These are phyloP conservation scores for Corythornis vintsioides DNA, from an alignment of 2,113 vertebrate genomes.

Conservation along the genomic window DNA sequence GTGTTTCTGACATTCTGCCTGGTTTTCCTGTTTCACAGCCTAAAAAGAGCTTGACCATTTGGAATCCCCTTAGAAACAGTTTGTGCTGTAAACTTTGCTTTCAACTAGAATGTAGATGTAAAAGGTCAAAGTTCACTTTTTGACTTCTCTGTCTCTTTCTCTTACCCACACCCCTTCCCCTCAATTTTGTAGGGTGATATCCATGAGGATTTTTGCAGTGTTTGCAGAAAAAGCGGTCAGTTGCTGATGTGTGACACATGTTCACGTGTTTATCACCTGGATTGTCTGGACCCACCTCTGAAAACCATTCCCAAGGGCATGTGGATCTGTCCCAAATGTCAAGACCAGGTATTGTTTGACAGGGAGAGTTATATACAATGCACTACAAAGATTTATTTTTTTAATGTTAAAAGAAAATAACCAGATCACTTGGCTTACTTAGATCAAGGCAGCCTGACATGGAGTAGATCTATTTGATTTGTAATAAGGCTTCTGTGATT, in stretches of 20 bases:
- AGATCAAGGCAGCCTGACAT: background rate
- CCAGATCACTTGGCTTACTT: background rate
- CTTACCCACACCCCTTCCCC: conserved; percentile 49
- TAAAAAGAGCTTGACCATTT: background rate
- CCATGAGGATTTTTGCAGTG: conserved; percentile 99
- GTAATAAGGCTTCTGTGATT: background rate
- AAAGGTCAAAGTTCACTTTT: conserved; percentile 44
- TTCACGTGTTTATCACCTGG: conserved; percentile 98
- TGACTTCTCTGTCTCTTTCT: conserved; percentile 19
- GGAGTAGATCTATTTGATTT: background rate
- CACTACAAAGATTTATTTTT: background rate
- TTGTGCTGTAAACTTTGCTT: background rate
- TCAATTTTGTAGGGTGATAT: conserved; percentile 92
- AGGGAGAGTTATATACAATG: background rate
- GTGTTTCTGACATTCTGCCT: background rate
- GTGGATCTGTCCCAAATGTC: conserved; percentile 99
- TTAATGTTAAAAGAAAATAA: background rate
- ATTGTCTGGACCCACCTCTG: conserved; percentile 98
- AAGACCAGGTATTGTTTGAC: conserved; percentile 91
- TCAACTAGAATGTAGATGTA: background rate
- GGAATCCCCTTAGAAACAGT: background rate
- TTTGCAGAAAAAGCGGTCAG: conserved; percentile 99
- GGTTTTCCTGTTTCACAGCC: background rate
- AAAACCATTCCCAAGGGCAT: conserved; percentile 99
- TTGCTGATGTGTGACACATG: conserved; percentile 99